Base-by-base conservation (phyloP, 2,888 invertebrate species). In the Drosophila percnosoma region DNA sequence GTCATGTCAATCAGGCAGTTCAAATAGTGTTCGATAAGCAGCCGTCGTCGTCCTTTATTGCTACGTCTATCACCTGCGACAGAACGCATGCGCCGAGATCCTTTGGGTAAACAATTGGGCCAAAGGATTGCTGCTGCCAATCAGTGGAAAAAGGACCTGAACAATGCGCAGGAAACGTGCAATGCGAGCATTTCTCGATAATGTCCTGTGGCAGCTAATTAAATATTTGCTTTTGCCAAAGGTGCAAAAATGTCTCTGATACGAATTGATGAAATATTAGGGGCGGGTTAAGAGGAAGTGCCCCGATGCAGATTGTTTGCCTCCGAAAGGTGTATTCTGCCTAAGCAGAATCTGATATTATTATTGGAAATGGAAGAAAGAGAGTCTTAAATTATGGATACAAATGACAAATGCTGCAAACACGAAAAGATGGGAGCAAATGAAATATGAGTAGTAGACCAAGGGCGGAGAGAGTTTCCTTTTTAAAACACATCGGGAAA, bases 41-140 rank as follows among this genome's bases (percentile, higher is more conserved):
- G 87, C 78, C 76, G 80, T 68, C 65, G 48, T 38, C 38, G 29
- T 38, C 38, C 55, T 38, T 55, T 55, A 55, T 29, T 29, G 52
- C 62, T 68, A 73, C 82, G 81, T 79, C 75, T 80, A 87, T 84
- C 90, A 90, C 90, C 90, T 90, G 90, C 90, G 59, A 48, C 54
- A 55, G 34, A 58, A 65, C 80, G 78, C 84, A 87, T 84, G 84
- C 73, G 74, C 63, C 76, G 71, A 38, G 66, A 82, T 89, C 80
- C 86, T 77, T 83, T 89, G 60, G 63, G 73, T 64, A 90, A 86
- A 90, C 74, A 89, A 55, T 74, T 76, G 54, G 54, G 62, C 66
- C 51, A 73, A 67, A 88, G 90, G 84, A 86, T 89, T 88, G 87
- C 60, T 82, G 84, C 60, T 62, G 54, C n/a, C 66, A 27, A 48